phyloP scores from a whole-genome alignment of 2,113 vertebrate genomes.

The Microcebus ravelobensis region DNA sequence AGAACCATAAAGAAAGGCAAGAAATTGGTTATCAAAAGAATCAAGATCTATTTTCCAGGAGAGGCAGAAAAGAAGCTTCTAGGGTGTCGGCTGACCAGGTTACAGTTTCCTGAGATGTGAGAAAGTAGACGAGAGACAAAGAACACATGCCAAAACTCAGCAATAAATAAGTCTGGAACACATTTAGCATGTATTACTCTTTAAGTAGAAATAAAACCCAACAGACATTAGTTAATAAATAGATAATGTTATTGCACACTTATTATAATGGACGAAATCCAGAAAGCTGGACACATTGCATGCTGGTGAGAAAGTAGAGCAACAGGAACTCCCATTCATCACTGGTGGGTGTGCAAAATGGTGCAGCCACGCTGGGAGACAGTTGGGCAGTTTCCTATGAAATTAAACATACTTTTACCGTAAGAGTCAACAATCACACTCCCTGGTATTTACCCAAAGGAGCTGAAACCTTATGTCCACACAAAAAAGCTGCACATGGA shows the following conservation, averaged over 20 bases:
- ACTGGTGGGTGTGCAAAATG: background rate
- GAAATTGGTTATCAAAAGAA: background rate
- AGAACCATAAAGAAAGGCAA: background rate
- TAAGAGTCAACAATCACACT: background rate
- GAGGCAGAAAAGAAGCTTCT: background rate
- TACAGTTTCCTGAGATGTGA: background rate
- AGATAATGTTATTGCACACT: background rate
- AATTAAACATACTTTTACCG: too few species aligned
- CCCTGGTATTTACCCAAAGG: background rate
- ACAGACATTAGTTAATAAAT: background rate
- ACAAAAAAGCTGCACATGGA: background rate
- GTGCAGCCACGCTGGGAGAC: too few species aligned
- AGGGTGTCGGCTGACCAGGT: background rate
- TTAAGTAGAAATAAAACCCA: background rate
- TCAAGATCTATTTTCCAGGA: background rate
- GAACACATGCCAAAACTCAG: background rate
- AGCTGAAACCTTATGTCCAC: background rate
- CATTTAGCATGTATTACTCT: background rate
- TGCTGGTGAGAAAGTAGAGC: rapidly evolving
- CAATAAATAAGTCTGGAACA: background rate
- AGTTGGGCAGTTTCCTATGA: background rate
- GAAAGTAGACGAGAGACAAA: background rate
- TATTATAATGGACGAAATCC: background rate
- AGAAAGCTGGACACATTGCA: rapidly evolving
- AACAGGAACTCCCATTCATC: background rate